These are phyloP conservation scores for Takifugu flavidus DNA, from an alignment of 2,113 vertebrate species.

Conservation along the genomic window DNA sequence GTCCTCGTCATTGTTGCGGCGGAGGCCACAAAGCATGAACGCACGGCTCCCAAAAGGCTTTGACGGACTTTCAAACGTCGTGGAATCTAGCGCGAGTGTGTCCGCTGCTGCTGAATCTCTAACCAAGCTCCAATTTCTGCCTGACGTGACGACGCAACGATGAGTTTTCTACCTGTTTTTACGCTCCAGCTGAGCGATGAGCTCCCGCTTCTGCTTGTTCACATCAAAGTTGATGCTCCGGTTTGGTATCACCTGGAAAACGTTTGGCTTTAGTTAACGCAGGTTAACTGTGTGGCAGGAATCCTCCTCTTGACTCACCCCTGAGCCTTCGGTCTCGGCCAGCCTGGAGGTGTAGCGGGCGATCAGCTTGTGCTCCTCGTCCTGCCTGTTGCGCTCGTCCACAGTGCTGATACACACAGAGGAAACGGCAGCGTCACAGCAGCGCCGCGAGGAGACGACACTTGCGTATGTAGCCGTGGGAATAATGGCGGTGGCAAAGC, in stretches of 20 bases:
- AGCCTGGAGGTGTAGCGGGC: conserved; percentile 89
- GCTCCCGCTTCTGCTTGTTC: conserved; percentile 91
- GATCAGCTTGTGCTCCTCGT: conserved; percentile 93
- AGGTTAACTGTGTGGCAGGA: background rate
- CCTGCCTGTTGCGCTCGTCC: conserved; percentile 84
- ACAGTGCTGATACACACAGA: conserved; percentile 59
- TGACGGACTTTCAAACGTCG: too few species aligned
- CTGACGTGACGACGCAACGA: too few species aligned
- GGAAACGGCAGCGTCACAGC: background rate
- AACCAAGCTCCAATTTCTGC: too few species aligned
- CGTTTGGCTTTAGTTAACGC: background rate
- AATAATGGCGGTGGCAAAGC: too few species aligned
- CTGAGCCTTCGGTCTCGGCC: conserved; percentile 80
- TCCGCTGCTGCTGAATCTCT: too few species aligned
- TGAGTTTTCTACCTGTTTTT: conserved; percentile 85
- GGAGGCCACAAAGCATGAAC: conserved; percentile 6
- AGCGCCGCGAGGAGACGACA: background rate
- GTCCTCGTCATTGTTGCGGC: conserved; percentile 25
- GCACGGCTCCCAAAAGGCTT: conserved; percentile 8
- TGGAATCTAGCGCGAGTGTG: too few species aligned
- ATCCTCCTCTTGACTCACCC: conserved; percentile 72
- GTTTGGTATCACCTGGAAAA: conserved; percentile 78
- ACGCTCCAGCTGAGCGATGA: conserved; percentile 92
- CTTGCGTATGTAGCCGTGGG: background rate
- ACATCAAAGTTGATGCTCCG: conserved; percentile 86